Evolutionary conservation across 1,140 invertebrate genomes (phyloP).

Genomic region (Calliphora vicina): DNA sequence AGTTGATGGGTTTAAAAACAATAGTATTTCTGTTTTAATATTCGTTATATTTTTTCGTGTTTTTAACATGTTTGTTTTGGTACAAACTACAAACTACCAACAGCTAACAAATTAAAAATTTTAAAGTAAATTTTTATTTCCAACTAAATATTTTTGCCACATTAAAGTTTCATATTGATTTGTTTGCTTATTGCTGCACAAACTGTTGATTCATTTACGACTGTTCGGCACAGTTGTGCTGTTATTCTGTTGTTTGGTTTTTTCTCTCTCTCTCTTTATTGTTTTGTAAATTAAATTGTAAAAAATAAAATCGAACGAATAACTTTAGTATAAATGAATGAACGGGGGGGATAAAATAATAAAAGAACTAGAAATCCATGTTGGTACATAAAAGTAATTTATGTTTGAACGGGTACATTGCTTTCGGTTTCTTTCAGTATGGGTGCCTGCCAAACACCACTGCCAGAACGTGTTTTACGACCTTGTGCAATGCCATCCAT

Average conservation of each 20-base stretch:
- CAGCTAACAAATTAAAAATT: too few species aligned
- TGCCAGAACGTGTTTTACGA: constrained; percentile 69
- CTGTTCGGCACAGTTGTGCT: not conserved
- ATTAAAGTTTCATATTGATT: not conserved
- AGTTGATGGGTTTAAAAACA: not conserved
- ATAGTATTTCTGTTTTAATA: not conserved
- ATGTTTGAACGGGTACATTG: constrained; percentile 61
- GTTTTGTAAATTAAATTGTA: not conserved
- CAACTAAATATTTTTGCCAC: too few species aligned
- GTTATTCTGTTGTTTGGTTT: not conserved
- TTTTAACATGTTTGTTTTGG: not conserved
- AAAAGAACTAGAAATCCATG: not conserved
- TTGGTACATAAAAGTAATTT: constrained; percentile 43
- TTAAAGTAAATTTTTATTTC: too few species aligned
- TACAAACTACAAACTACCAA: not conserved
- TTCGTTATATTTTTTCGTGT: not conserved
- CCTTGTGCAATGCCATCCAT: constrained; percentile 87
- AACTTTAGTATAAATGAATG: not conserved
- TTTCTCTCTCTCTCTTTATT: not conserved
- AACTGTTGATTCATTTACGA: not conserved
- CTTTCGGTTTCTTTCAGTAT: constrained; percentile 56
- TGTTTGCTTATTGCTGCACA: not conserved
- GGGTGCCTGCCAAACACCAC: constrained; percentile 58
- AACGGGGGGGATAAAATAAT: not conserved
- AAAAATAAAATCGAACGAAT: not conserved